Conservation (phyloP, 2,797 vertebrate species). For the Cirrhinus mrigala region DNA sequence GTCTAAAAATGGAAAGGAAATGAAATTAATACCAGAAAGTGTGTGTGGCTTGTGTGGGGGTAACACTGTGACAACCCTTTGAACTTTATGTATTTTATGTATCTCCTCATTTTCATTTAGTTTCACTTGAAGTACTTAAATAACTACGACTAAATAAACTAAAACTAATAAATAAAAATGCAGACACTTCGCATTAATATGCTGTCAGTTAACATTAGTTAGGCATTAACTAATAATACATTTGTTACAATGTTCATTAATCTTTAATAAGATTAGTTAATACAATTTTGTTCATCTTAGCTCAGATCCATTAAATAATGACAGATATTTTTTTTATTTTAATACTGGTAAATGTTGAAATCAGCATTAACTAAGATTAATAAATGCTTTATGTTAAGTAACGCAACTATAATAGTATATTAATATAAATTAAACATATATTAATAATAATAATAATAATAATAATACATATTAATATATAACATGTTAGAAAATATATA, state of each 20-base stretch:
- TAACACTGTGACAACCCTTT: neutral
- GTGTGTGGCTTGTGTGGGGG: conserved; percentile 14
- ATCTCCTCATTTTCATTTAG: neutral
- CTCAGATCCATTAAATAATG: neutral
- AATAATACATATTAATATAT: no score
- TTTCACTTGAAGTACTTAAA: neutral
- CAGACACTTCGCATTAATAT: neutral
- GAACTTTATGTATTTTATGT: neutral
- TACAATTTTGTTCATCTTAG: neutral
- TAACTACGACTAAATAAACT: neutral
- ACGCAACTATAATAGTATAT: no score
- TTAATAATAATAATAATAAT: no score
- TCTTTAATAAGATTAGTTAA: neutral
- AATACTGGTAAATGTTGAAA: neutral
- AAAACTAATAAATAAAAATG: neutral
- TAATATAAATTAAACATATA: no score
- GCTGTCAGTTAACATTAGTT: neutral
- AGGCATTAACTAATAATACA: neutral
- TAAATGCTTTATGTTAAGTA: no score
- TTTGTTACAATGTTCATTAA: neutral
- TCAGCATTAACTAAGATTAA: no score
- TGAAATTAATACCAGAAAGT: conserved; percentile 43
- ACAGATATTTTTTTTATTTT: neutral
- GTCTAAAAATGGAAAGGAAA: conserved; percentile 31
- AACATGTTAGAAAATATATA: no score